Conservation (phyloP, 2,113 vertebrate species). For the Vireo altiloquus region DNA sequence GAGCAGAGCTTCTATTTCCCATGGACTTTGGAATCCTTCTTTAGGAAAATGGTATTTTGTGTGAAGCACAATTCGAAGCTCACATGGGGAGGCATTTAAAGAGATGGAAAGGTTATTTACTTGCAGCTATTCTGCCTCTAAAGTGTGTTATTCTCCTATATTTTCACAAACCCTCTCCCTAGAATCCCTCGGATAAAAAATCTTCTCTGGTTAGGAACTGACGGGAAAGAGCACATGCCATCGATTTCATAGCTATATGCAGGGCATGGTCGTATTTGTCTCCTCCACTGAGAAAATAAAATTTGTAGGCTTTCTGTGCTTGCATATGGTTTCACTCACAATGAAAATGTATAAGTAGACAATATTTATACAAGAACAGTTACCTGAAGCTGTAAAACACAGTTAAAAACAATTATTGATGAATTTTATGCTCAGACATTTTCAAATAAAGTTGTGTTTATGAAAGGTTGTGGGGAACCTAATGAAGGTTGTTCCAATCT, state of each 20-base stretch:
- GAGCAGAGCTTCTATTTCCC: background rate
- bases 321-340: background rate
- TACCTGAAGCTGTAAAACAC: constrained; percentile 5
- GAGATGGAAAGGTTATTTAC: background rate
- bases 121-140: background rate
- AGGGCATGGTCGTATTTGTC: background rate
- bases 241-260: background rate
- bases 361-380: constrained; percentile 3
- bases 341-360: background rate
- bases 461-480: background rate
- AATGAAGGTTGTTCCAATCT: constrained; percentile 29
- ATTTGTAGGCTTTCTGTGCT: background rate
- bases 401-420: constrained; percentile 29
- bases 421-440: constrained; percentile 24
- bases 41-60: background rate
- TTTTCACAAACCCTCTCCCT: background rate
- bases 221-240: background rate
- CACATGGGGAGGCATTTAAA: background rate
- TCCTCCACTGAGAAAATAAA: background rate
- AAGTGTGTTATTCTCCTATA: background rate
- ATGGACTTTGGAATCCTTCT: background rate
- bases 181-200: background rate
- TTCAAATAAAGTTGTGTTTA: constrained; percentile 23
- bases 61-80: background rate
- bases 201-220: background rate